These are phyloP conservation scores for Ibidorhyncha struthersii DNA, from an alignment of 2,113 vertebrate species.

Conservation along the genomic window DNA sequence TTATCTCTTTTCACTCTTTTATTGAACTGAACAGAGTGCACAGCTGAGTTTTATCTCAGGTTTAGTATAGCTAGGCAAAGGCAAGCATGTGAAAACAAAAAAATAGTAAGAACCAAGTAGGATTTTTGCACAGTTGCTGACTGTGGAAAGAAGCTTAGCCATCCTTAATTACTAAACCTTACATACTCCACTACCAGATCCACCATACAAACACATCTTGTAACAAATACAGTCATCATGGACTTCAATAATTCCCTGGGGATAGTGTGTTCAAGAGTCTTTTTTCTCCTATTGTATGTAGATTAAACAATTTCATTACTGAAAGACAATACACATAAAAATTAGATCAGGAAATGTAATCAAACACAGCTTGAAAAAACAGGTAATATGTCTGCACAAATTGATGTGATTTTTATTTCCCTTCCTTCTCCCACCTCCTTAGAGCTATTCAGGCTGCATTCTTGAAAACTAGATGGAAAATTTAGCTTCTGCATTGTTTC, in stretches of 20 bases:
- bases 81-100: not conserved
- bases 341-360: not conserved
- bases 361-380: not conserved
- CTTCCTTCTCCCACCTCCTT: not conserved
- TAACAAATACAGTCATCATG: not conserved
- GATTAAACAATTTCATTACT: not conserved
- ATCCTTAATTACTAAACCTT: not conserved
- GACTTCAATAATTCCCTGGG: not conserved
- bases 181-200: not conserved
- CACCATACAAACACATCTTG: not conserved
- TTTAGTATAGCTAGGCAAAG: not conserved
- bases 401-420: not conserved
- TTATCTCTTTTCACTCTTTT: not conserved
- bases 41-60: not conserved
- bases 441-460: not conserved
- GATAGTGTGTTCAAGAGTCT: not conserved
- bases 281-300: not conserved
- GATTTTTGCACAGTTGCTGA: not conserved
- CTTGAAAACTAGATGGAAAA: not conserved
- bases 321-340: not conserved
- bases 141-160: not conserved
- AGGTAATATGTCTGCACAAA: not conserved
- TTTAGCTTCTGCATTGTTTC: not conserved
- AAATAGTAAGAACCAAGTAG: not conserved
- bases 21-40: not conserved